These are phyloP conservation scores for Sander lucioperca DNA, from an alignment of 2,113 vertebrate species.

Conservation along the genomic window DNA sequence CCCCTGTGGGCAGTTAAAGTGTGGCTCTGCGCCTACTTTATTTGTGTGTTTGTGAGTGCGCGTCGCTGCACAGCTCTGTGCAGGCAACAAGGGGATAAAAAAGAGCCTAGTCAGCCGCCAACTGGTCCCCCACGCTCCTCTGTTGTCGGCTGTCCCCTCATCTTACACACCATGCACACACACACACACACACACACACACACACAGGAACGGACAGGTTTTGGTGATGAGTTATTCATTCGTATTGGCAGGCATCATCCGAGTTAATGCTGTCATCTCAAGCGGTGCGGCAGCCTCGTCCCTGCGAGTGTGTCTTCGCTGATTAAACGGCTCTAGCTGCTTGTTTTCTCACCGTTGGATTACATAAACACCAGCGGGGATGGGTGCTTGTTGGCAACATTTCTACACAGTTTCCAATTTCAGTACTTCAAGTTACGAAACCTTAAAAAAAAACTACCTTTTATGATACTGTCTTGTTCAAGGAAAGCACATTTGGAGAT, in stretches of 20 bases:
- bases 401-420: constrained; percentile 5
- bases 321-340: constrained; percentile 34
- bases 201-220: constrained; percentile 45
- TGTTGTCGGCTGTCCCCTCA: constrained; percentile 29
- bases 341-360: constrained; percentile 24
- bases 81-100: constrained; percentile 52
- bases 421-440: constrained; percentile 22
- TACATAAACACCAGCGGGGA: constrained; percentile 47
- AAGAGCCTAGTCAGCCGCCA: constrained; percentile 79
- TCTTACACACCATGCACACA: constrained; percentile 9
- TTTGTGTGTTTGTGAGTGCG: constrained; percentile 41
- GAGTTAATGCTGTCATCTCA: constrained; percentile 47
- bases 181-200: too few species aligned
- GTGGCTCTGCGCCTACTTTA: constrained; percentile 52
- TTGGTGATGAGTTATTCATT: constrained; percentile 61
- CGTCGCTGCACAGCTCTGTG: constrained; percentile 58
- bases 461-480: not conserved
- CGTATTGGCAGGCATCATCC: constrained; percentile 39
- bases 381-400: not conserved
- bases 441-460: not conserved
- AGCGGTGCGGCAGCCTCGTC: constrained; percentile 48
- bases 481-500: not conserved
- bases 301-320: constrained; percentile 27
- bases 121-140: constrained; percentile 56
- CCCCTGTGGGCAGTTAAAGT: constrained; percentile 59